Evolutionary conservation across 2,888 invertebrate species (phyloP), one percentile per base, ranked within the genome.

Genomic region (Colletes collaris): DNA sequence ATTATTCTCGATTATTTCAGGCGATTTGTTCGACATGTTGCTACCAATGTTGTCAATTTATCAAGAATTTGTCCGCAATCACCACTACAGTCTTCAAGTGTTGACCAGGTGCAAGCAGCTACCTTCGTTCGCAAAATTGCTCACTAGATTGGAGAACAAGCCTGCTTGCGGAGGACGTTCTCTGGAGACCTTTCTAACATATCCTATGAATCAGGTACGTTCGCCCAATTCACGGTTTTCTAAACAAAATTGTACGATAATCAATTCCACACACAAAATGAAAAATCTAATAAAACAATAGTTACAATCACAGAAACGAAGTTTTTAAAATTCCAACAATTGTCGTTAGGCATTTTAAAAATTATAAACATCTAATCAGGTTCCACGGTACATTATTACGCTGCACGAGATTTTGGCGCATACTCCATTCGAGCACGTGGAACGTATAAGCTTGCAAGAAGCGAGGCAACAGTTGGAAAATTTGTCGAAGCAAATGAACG

Each of bases 11-110:
- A 58, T n/a, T 13, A 35, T 63, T 79, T 35, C 94, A 97, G 98
- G 98, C 91, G 98, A 98, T 93, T 94, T 98, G 91, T 98, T 98
- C 94, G 97, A 98, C 93, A 98, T 98, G 97, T 94, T 98, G 89
- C 95, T 98, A 84, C 98, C 98, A 67, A 98, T 98, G 98, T 94
- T 98, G 93, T 97, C 97, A 88, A 98, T 98, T 92, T 98, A 98
- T 94, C 98, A 98, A 94, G 98, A 98, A 94, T 98, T 98, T 93
- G 98, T 98, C 66, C 94, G 98, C 77, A 98, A 98, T 93, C 98
- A 98, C 92, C 98, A 98, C 93, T 98, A 97, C 94, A 97, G 97
- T 84, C 95, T 98, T 71, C 98, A 98, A 94, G 97, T 97, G 40
- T 94, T 98, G 82, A 98, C 98, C 0, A 98, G 98, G 93, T 98